Percentiles rank a stretch among this genome's conserved stretches.
Evolutionary conservation across 2,113 vertebrate genomes (phyloP).

Genomic region (Myotis yumanensis): DNA sequence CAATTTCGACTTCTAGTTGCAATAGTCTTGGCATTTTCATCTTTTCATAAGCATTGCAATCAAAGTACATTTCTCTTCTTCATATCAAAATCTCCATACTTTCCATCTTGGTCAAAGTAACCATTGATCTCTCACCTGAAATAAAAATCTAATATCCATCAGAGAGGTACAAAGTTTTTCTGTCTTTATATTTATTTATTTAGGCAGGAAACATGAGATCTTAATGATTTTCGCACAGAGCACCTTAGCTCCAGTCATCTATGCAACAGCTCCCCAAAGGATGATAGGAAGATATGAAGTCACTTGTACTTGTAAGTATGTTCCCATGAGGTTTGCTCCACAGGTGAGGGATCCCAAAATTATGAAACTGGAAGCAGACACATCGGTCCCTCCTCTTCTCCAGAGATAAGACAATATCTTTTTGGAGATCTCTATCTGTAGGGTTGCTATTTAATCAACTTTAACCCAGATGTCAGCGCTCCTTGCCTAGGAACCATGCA

Average conservation of each 20-base stretch:
- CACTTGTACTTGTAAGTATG: too few relatives aligned
- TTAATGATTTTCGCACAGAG: neutral
- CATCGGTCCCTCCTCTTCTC: neutral
- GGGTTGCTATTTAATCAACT: neutral
- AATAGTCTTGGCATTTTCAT: neutral
- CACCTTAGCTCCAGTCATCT: neutral
- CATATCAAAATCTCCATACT: neutral
- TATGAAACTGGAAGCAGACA: neutral
- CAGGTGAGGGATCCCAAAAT: neutral
- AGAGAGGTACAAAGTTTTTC: neutral
- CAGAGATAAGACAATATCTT: neutral
- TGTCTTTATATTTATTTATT: neutral
- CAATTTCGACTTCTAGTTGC: neutral
- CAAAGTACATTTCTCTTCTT: neutral
- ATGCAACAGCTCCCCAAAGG: neutral
- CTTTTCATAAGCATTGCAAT: neutral
- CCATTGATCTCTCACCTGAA: neutral
- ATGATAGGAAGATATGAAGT: neutral
- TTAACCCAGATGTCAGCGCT: neutral
- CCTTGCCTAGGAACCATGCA: neutral
- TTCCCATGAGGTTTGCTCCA: neutral
- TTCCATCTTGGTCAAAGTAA: neutral
- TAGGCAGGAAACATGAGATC: neutral
- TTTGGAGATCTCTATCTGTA: neutral
- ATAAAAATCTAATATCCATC: neutral